Percentiles rank a stretch among this genome's conserved stretches.
Evolutionary conservation across 2,797 vertebrate genomes (phyloP).

Genomic region (Pseudotriccus pelzelni): DNA sequence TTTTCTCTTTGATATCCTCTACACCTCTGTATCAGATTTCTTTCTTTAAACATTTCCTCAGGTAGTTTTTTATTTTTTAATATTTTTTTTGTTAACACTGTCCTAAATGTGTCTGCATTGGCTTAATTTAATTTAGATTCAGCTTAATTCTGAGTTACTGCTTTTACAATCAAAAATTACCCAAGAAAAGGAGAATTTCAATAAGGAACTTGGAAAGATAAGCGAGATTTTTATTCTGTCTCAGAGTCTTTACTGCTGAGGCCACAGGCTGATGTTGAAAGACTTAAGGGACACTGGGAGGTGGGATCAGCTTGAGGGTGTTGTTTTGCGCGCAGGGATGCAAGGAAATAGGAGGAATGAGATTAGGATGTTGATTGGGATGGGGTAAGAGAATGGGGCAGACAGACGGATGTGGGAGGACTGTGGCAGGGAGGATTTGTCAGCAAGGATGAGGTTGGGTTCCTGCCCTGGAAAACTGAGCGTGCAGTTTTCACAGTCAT

Average conservation of each 20-base stretch:
- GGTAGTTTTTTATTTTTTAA: neutral
- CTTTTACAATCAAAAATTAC: neutral
- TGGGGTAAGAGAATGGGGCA: neutral
- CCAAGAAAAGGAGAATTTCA: neutral
- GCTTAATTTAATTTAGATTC: conserved; percentile 1
- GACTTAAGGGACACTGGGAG: neutral
- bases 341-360: neutral
- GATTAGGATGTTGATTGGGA: neutral
- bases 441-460: neutral
- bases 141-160: neutral
- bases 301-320: neutral
- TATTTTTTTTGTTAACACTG: neutral
- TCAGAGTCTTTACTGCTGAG: neutral
- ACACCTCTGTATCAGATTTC: neutral
- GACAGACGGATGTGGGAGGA: neutral
- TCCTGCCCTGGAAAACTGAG: neutral
- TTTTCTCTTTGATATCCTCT: neutral
- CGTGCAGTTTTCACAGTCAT: neutral
- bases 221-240: neutral
- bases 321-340: neutral
- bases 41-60: neutral
- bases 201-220: conserved; percentile 46
- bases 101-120: neutral
- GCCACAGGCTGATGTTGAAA: neutral
- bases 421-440: neutral